Evolutionary conservation across 2,888 invertebrate genomes (phyloP), one percentile per base, ranked within the genome.

Genomic region (Drymonia ruficornis): DNA sequence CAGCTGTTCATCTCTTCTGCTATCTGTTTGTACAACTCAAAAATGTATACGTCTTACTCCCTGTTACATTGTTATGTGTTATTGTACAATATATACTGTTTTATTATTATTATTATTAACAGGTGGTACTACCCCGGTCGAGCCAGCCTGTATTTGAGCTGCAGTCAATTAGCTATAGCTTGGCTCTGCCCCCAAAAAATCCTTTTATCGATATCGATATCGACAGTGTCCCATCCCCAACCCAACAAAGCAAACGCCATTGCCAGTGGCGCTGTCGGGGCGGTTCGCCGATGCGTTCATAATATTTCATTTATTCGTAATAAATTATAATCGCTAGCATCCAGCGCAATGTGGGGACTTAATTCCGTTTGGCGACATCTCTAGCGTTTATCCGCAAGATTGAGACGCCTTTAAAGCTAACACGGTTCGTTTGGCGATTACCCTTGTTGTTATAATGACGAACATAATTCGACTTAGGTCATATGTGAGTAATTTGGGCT

Each of bases 281-380:
- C 86, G 84, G 88, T 86, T 80, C 91, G 88, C 87, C 91, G 92
- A 91, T 90, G 91, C 92, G 91, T 91, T 89, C 86, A 89, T 92
- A 92, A 91, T 92, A 92, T 92, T 91, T 90, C 91, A 92, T 92
- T 92, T 91, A 91, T 92, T 92, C 92, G 90, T 91, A 89, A 92
- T 92, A 91, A 91, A 91, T 91, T 91, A 91, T 92, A 91, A 92
- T 92, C 90, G 84, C 55, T 50, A 64, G 43, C 59, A 59, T 59
- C 56, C 47, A 79, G 79, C 68, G 65, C 71, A 65, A 82, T 74
- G 74, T 72, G 76, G 69, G 72, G 73, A 63, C 73, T 82, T 83
- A 83, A 87, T 83, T 80, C 79, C 51, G 62, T 67, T 74, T 68
- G 67, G 67, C 67, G 69, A 49, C 62, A 60, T 50, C 54, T 62